Conservation (phyloP, 2,888 invertebrate genomes). For the Acanthosepion pharaonis region DNA sequence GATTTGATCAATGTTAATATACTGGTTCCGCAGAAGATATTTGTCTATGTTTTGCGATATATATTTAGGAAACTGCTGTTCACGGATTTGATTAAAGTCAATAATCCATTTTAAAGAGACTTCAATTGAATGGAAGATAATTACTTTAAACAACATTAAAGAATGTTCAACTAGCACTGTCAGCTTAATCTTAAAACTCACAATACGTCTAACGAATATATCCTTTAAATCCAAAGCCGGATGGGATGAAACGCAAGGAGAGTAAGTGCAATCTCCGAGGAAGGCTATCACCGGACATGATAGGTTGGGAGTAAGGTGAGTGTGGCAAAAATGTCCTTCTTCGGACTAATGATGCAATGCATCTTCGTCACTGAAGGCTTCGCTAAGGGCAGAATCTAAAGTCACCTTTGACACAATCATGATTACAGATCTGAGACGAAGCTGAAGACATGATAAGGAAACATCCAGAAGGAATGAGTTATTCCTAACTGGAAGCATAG, state of each 20-base stretch:
- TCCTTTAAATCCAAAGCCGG: background rate
- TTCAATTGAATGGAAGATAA: no score
- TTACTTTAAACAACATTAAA: no score
- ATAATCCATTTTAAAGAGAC: no score
- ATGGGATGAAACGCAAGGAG: background rate
- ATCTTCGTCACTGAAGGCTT: background rate
- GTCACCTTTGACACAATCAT: constrained; percentile 20
- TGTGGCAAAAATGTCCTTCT: background rate
- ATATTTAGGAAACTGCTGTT: no score
- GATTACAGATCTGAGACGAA: background rate
- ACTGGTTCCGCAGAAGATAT: no score
- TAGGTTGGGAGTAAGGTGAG: background rate
- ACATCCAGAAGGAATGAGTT: background rate
- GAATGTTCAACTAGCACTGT: no score
- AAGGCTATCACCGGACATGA: background rate
- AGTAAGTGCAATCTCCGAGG: background rate
- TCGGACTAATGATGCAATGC: background rate
- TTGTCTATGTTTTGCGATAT: no score
- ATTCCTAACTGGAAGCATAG: background rate
- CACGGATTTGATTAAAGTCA: no score
- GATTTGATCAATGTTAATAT: no score
- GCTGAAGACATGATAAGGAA: background rate
- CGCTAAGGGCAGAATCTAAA: background rate
- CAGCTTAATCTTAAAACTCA: no score
- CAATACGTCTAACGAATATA: no score